Conservation (phyloP, 2,888 invertebrate genomes). For the Macrosiphum euphorbiae region DNA sequence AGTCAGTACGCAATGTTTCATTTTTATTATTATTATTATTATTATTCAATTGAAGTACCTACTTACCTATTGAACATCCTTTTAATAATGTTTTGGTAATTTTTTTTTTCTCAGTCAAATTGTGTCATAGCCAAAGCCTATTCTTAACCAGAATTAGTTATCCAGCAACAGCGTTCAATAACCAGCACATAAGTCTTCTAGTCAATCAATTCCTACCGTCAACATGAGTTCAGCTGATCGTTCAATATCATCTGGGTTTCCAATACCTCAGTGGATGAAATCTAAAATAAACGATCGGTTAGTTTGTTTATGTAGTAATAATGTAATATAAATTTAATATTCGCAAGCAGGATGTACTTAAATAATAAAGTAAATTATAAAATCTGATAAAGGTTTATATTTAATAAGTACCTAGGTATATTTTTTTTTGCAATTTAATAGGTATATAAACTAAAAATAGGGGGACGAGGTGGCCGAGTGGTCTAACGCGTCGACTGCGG, state of each 20-base stretch:
- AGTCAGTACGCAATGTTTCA: not conserved
- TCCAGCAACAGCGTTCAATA: constrained; percentile 15
- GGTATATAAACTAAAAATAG: no score
- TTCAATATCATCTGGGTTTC: constrained; percentile 72
- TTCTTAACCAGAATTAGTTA: constrained; percentile 45
- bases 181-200: constrained; percentile 40
- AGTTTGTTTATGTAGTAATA: constrained; percentile 66
- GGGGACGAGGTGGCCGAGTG: no score
- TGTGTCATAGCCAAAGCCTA: constrained; percentile 58
- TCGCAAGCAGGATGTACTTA: not conserved
- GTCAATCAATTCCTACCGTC: constrained; percentile 51
- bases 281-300: constrained; percentile 76
- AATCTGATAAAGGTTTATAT: not conserved
- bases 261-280: constrained; percentile 83
- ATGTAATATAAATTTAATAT: not conserved
- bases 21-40: not conserved
- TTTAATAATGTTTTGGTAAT: not conserved
- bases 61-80: not conserved
- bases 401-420: not conserved
- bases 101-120: constrained; percentile 29
- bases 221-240: constrained; percentile 65
- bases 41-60: not conserved
- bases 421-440: no score
- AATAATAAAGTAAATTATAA: not conserved
- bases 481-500: no score